Conservation (phyloP, 2,888 invertebrate genomes). For the Agriopis marginaria region DNA sequence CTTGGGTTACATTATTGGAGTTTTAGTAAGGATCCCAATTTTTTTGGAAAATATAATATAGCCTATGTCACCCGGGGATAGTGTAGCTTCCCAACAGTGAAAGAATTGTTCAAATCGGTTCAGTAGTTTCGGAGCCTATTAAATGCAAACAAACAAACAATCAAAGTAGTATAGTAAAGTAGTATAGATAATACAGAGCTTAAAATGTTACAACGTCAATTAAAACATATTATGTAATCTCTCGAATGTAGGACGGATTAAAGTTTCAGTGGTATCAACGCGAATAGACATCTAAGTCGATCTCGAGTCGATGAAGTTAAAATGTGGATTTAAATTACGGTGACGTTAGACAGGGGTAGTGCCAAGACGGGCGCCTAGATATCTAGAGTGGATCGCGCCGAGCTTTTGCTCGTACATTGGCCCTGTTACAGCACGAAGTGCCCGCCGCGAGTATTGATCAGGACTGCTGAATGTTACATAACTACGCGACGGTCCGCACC, state of each 20-base stretch:
- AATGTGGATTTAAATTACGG: conserved; percentile 51
- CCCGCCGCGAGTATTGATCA: conserved; percentile 79
- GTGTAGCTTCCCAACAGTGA: no score
- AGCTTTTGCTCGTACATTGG: conserved; percentile 74
- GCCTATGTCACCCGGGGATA: no score
- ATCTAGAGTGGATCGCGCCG: conserved; percentile 59
- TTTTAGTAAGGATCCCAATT: no score
- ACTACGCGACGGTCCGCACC: conserved; percentile 67
- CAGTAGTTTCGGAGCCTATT: no score
- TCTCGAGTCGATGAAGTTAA: conserved; percentile 44
- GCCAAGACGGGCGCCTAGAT: conserved; percentile 66
- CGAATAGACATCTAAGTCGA: conserved; percentile 13
- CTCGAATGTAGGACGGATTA: neutral
- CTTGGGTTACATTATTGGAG: no score
- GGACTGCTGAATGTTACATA: conserved; percentile 79
- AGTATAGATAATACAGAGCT: conserved; percentile 33
- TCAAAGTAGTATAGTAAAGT: no score
- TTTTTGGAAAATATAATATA: no score
- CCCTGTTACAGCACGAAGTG: conserved; percentile 73
- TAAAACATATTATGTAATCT: conserved; percentile 15
- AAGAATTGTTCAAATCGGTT: no score
- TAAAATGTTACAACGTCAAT: conserved; percentile 10
- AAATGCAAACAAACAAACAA: no score
- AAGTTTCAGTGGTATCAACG: conserved; percentile 13
- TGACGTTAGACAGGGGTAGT: conserved; percentile 54